Base-by-base conservation (phyloP, 2,113 vertebrate species). In the Ondatra zibethicus region DNA sequence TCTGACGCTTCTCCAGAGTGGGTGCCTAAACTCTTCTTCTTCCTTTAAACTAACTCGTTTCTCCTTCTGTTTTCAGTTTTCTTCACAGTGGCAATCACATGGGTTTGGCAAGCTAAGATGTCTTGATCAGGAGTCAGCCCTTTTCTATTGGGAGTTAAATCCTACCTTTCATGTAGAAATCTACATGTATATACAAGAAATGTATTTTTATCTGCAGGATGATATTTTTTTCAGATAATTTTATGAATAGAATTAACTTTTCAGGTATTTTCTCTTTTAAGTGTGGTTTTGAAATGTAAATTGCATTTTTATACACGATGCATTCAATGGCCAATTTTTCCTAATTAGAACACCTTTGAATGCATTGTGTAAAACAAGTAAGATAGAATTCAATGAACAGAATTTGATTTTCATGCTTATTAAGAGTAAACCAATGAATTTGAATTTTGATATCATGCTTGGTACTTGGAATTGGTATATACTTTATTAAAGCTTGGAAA, bases 141-240 rank as follows among this genome's bases (percentile, higher is more conserved):
- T 97, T 95, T 96, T 95, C 92, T 96, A 3, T 97, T 94, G 77
- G 95, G 77, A 93, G 77, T 89, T 93, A 96, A 96, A 91, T 92
- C 95, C 82, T 96, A 88, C 96, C 95, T 97, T 96, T 96, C 96
- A 93, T 95, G 89, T 98, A 97, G 97, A 92, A 96, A 96, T 94
- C 96, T 97, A 94, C 96, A 95, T 95, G 93, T 95, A 91, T 93
- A 93, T 89, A 97, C 23, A 97, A 96, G 95, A 97, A 96, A 85
- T 97, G 94, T 97, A 96, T 97, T 97, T 98, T 97, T 98, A 97
- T 94, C 94, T 80, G 77, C 91, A 97, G 97, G 70, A 93, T 58
- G 55, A 58, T 96, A 96, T 58, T 97, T 93, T 93, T 91, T 92
- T 97, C 94, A 92, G 87, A 89, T 96, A 93, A 97, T 94, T 97